Conservation (phyloP, 2,113 vertebrate species). For the Aegotheles bennettii region DNA sequence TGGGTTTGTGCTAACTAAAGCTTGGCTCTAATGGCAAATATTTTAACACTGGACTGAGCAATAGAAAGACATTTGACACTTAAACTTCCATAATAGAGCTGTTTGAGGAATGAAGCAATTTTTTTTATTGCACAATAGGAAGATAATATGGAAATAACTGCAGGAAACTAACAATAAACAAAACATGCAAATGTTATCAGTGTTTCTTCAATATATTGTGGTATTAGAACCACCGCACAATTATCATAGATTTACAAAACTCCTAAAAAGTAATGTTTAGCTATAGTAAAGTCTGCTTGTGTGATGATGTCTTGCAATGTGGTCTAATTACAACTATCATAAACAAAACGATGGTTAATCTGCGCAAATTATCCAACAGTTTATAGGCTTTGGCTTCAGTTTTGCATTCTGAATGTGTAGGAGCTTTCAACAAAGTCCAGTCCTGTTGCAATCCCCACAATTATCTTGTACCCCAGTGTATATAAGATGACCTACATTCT, state of each 20-base stretch:
- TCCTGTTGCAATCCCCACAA: neutral
- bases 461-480: neutral
- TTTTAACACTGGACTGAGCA: neutral
- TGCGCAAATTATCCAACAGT: neutral
- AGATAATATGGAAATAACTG: neutral
- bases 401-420: conserved; percentile 35
- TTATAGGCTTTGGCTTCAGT: conserved; percentile 29
- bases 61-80: neutral
- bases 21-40: neutral
- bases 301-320: neutral
- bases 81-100: neutral
- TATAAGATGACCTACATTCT: neutral
- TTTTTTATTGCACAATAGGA: neutral
- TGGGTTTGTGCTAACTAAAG: neutral
- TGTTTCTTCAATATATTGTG: neutral
- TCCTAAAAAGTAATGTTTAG: neutral
- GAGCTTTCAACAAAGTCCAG: neutral
- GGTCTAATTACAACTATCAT: conserved; percentile 23
- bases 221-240: neutral
- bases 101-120: neutral
- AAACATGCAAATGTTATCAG: neutral
- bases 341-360: conserved; percentile 14
- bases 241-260: neutral
- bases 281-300: neutral
- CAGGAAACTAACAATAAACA: neutral